phyloP scores from a whole-genome alignment of 2,113 vertebrate genomes.

The Tenrec ecaudatus region DNA sequence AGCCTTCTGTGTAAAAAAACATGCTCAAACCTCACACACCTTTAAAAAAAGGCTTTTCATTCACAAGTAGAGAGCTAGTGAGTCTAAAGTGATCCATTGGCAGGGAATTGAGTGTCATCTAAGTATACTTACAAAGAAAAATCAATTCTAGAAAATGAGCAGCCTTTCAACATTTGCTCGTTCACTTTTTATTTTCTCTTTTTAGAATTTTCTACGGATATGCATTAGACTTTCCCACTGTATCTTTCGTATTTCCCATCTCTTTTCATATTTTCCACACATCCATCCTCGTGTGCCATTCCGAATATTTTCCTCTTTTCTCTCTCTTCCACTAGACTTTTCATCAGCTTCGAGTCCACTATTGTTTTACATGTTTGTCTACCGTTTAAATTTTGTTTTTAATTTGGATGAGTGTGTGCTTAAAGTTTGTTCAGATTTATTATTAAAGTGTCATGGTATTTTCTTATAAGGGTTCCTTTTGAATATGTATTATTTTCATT shows the following conservation, averaged over 20 bases:
- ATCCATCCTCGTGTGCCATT: neutral
- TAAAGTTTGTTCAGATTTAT: neutral
- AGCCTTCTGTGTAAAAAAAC: no score
- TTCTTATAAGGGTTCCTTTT: neutral
- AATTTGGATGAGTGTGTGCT: neutral
- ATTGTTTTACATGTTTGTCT: neutral
- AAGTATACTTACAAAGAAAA: no score
- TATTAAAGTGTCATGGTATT: neutral
- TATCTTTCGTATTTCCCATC: neutral
- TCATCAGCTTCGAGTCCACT: neutral
- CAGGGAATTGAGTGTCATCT: no score
- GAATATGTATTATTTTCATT: neutral
- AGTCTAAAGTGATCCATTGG: no score
- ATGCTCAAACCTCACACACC: no score
- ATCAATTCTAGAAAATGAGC: no score
- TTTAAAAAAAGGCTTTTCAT: no score
- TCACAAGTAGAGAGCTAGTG: no score
- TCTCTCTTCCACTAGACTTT: neutral
- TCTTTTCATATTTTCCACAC: neutral
- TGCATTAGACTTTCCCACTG: neutral
- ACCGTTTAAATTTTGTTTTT: neutral
- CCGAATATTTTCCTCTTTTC: neutral
- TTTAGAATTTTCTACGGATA: no score
- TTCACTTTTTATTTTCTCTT: no score
- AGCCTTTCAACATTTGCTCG: no score